Percentiles rank a stretch among this genome's conserved stretches.
phyloP scores from a whole-genome alignment of 1,140 invertebrate genomes.

The Saccostrea cuccullata region DNA sequence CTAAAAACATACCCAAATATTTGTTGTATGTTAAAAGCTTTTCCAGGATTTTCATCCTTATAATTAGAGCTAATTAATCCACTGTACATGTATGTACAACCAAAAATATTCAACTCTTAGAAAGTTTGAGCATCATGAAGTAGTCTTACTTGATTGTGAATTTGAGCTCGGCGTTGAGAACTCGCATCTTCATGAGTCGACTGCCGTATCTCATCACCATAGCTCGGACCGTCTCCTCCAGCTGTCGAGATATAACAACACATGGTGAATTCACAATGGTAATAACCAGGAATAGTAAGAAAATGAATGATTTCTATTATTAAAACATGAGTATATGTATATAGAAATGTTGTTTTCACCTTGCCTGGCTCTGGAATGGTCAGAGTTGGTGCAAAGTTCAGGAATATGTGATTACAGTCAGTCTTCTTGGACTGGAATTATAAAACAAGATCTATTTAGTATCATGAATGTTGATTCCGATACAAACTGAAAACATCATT shows the following conservation, averaged over 20 bases:
- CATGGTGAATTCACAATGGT: neutral
- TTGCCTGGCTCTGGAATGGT: constrained; percentile 95
- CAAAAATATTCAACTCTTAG: too few relatives aligned
- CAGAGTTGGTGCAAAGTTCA: constrained; percentile 98
- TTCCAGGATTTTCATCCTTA: too few relatives aligned
- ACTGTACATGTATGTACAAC: too few relatives aligned
- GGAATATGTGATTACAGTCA: constrained; percentile 99
- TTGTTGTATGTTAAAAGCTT: too few relatives aligned
- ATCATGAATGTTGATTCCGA: too few relatives aligned
- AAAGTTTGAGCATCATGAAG: neutral
- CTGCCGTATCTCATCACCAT: constrained; percentile 98
- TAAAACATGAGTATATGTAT: neutral
- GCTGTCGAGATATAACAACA: constrained; percentile 79
- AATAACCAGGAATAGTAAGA: neutral
- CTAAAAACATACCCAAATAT: constrained; percentile 54
- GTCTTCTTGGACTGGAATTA: constrained; percentile 86
- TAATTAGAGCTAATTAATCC: too few relatives aligned
- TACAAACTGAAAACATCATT: too few relatives aligned
- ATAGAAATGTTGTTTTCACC: constrained; percentile 78
- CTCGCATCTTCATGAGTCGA: constrained; percentile 96
- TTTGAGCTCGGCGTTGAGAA: constrained; percentile 89
- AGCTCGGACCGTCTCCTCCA: constrained; percentile 96
- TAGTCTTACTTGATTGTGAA: constrained; percentile 85
- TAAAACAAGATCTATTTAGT: neutral
- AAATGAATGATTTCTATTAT: neutral